phyloP scores from a whole-genome alignment of 1,140 invertebrate species.

The Mizuhopecten yessoensis region DNA sequence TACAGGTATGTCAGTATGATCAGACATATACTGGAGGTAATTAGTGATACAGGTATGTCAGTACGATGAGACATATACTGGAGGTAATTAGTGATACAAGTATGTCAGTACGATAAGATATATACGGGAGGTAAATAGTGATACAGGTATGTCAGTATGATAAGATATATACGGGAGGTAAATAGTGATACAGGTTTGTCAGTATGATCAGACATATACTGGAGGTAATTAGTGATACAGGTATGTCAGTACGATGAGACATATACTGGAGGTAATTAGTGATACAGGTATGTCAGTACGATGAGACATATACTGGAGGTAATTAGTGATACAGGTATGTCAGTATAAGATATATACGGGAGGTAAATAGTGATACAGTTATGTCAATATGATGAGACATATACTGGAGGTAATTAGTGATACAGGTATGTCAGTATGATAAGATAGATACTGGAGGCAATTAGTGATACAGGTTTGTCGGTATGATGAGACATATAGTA shows the following conservation, averaged over 20 bases:
- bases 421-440: conserved; percentile 18
- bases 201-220: background rate
- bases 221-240: background rate
- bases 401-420: background rate
- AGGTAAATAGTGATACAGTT: background rate
- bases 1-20: conserved; percentile 28
- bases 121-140: background rate
- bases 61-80: background rate
- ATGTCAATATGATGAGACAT: background rate
- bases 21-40: background rate
- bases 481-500: background rate
- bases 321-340: conserved; percentile 6
- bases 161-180: background rate
- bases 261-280: background rate
- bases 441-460: background rate
- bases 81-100: conserved; percentile 12
- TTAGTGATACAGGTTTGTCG: background rate
- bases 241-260: background rate
- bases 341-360: background rate
- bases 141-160: background rate
- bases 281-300: conserved; percentile 14
- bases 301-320: background rate
- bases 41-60: background rate
- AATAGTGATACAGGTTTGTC: background rate
- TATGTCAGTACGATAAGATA: background rate